These are phyloP conservation scores for Schizothorax lantsangensis DNA, from an alignment of 2,797 vertebrate species.

Conservation along the genomic window DNA sequence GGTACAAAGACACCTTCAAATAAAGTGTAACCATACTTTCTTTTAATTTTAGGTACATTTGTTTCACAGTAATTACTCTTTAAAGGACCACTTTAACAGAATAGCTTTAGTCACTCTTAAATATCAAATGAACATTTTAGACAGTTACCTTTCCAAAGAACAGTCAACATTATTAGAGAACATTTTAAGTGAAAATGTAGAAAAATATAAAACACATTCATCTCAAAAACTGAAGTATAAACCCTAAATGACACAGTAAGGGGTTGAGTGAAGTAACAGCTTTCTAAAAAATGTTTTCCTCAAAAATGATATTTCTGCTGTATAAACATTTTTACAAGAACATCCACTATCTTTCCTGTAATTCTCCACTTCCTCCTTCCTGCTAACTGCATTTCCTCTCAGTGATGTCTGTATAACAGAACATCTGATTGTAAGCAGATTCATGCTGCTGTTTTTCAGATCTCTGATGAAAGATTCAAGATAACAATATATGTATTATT, in stretches of 20 bases:
- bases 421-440: neutral
- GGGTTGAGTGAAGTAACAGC: neutral
- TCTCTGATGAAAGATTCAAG: neutral
- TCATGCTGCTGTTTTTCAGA: neutral
- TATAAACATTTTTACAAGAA: neutral
- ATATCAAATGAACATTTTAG: neutral
- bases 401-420: neutral
- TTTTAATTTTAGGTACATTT: neutral
- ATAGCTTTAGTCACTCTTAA: neutral
- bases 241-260: too few species aligned
- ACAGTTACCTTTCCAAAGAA: neutral
- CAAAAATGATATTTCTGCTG: neutral
- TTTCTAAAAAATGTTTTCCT: neutral
- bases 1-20: neutral
- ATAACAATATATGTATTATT: neutral
- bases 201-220: neutral
- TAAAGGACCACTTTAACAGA: neutral
- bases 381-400: conserved; percentile 2
- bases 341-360: conserved; percentile 16
- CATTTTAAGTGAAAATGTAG: neutral
- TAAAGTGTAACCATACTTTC: too few species aligned
- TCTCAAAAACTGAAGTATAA: neutral
- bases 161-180: neutral
- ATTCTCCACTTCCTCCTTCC: conserved; percentile 2
- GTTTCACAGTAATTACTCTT: neutral